These are phyloP conservation scores for Nothoprocta perdicaria DNA, from an alignment of 2,113 vertebrate genomes.

Conservation along the genomic window DNA sequence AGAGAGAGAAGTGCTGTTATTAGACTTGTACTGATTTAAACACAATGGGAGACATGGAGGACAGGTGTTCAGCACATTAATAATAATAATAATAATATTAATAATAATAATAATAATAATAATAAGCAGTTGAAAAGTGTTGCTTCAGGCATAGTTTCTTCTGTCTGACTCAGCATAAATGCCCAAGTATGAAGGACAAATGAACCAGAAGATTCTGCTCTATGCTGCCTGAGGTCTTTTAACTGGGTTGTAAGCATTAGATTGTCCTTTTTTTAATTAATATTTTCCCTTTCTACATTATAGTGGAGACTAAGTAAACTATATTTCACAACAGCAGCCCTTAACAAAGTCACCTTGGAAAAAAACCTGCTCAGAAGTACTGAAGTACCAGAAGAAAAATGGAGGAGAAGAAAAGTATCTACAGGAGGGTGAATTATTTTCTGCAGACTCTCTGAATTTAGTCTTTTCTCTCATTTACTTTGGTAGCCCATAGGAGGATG, in stretches of 20 bases:
- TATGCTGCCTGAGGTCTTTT: not conserved
- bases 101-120: not conserved
- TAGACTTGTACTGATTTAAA: not conserved
- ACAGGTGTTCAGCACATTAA: not conserved
- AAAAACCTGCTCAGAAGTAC: not conserved
- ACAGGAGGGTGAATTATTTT: not conserved
- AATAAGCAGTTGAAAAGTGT: not conserved
- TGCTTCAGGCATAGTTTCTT: slow-evolving; percentile 5
- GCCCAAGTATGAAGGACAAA: not conserved
- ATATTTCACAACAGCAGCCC: not conserved
- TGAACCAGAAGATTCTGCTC: slow-evolving; percentile 15
- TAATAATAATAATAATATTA: not conserved
- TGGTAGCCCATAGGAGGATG: not conserved
- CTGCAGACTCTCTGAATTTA: not conserved
- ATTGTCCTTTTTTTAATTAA: slow-evolving; percentile 42
- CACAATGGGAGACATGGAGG: not conserved
- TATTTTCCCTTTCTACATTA: slow-evolving; percentile 28
- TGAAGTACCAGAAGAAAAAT: not conserved
- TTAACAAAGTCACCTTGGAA: not conserved
- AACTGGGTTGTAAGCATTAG: not conserved
- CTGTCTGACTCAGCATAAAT: slow-evolving; percentile 37
- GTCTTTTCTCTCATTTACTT: not conserved
- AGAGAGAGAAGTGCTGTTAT: not conserved
- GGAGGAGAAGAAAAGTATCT: not conserved
- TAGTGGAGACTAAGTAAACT: slow-evolving; percentile 15